phyloP scores from a whole-genome alignment of 2,797 vertebrate species.

The Arrhamphus sclerolepis region DNA sequence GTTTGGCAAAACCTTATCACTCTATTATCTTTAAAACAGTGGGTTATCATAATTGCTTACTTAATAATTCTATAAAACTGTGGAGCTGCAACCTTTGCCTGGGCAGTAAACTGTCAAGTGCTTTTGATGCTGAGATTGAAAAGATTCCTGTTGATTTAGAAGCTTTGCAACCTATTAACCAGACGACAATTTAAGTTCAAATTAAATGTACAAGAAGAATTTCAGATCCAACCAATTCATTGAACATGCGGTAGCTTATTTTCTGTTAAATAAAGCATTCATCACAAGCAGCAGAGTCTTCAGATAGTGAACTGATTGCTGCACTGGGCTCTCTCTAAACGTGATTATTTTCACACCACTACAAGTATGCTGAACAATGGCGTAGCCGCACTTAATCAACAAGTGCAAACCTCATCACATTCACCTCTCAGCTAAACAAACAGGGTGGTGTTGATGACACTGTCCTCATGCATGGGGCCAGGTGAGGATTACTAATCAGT shows the following conservation, averaged over 20 bases:
- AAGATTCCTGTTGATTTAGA: slow-evolving; percentile 39
- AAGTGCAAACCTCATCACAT: slow-evolving; percentile 70
- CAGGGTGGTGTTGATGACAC: slow-evolving; percentile 48
- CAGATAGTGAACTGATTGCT: slow-evolving; percentile 33
- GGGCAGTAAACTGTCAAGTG: slow-evolving; percentile 79
- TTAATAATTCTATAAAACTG: slow-evolving; percentile 89
- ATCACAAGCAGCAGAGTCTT: slow-evolving; percentile 8
- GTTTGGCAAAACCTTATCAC: slow-evolving; percentile 76
- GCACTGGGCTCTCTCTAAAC: slow-evolving; percentile 30
- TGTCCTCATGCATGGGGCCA: slow-evolving; percentile 33
- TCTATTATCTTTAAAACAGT: slow-evolving; percentile 85
- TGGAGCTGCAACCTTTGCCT: slow-evolving; percentile 72
- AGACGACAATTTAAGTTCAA: neutral
- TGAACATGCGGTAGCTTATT: neutral
- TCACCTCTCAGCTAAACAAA: slow-evolving; percentile 65
- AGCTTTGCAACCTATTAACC: slow-evolving; percentile 11
- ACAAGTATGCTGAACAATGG: slow-evolving; percentile 61
- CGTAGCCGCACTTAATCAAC: slow-evolving; percentile 72
- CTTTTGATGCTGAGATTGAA: slow-evolving; percentile 74
- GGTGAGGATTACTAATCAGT: slow-evolving; percentile 43
- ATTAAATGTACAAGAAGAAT: too few species aligned
- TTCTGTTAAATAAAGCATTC: neutral
- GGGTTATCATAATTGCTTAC: slow-evolving; percentile 87
- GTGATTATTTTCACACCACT: slow-evolving; percentile 57
- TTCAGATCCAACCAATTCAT: neutral